These are phyloP conservation scores for Hyles lineata DNA, from an alignment of 2,888 invertebrate species.

Conservation along the genomic window DNA sequence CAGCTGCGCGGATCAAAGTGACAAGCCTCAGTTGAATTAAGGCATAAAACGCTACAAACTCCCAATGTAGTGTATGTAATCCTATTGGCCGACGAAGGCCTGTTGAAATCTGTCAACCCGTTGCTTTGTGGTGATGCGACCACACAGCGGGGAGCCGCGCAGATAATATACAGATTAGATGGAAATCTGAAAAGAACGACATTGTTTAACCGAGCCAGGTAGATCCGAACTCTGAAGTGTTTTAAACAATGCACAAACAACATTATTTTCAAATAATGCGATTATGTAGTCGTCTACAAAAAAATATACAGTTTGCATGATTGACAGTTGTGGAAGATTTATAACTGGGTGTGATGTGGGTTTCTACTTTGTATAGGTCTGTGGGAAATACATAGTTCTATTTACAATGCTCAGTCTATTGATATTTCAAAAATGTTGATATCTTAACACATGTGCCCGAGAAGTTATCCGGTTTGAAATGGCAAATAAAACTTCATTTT, in stretches of 20 bases:
- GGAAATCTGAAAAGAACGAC: slow-evolving; percentile 75
- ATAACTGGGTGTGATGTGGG: slow-evolving; percentile 48
- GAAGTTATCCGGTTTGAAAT: not conserved
- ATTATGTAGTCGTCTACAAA: slow-evolving; percentile 64
- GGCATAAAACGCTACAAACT: slow-evolving; percentile 55
- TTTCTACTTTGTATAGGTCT: slow-evolving; percentile 8
- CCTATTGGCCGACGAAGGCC: slow-evolving; percentile 73
- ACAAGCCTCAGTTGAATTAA: slow-evolving; percentile 50
- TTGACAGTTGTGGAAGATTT: slow-evolving; percentile 55
- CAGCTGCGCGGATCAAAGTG: slow-evolving; percentile 62
- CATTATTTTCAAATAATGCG: slow-evolving; percentile 76
- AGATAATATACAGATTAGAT: slow-evolving; percentile 82
- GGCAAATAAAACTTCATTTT: not conserved
- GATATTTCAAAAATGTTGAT: not conserved
- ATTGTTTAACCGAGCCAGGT: slow-evolving; percentile 80
- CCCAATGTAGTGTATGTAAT: slow-evolving; percentile 70
- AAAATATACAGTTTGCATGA: slow-evolving; percentile 58
- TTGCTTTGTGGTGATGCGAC: slow-evolving; percentile 81
- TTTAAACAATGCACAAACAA: slow-evolving; percentile 80
- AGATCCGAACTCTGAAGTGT: slow-evolving; percentile 68
- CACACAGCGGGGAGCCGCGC: slow-evolving; percentile 71
- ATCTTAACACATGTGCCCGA: not conserved
- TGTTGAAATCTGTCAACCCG: slow-evolving; percentile 82
- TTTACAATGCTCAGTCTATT: not conserved
- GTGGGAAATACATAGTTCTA: slow-evolving; percentile 15